These are phyloP conservation scores for Zosterops japonicus DNA, from an alignment of 2,113 vertebrate genomes.

Conservation along the genomic window DNA sequence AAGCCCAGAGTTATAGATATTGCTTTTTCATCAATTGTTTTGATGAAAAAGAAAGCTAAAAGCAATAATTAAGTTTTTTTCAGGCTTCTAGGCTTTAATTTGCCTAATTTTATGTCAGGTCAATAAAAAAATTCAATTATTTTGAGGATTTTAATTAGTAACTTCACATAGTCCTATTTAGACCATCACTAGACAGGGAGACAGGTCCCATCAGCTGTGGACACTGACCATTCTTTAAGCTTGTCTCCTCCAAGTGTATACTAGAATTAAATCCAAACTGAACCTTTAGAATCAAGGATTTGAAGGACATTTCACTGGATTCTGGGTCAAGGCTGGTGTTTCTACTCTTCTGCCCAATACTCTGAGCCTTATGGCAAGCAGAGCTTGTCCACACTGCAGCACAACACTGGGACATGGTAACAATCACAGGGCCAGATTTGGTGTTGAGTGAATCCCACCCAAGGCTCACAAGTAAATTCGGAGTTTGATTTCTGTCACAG, in stretches of 20 bases:
- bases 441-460: not conserved
- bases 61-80: not conserved
- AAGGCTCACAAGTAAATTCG: not conserved
- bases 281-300: not conserved
- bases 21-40: not conserved
- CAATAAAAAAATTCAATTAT: not conserved
- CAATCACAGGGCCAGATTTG: not conserved
- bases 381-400: not conserved
- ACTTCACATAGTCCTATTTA: not conserved
- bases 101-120: not conserved
- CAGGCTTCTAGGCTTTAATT: not conserved
- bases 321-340: not conserved
- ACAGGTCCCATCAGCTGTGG: not conserved
- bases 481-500: not conserved
- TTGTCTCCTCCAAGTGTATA: not conserved
- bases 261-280: not conserved
- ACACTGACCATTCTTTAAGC: not conserved
- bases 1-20: not conserved
- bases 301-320: not conserved
- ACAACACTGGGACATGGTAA: rapidly evolving
- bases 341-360: not conserved
- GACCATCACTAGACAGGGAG: not conserved
- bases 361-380: not conserved
- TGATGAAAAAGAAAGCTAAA: not conserved
- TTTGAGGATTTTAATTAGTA: not conserved